These are phyloP conservation scores for Bombyx mori DNA, from an alignment of 1,140 invertebrate genomes.

Conservation along the genomic window ASM3026992v2 NC_085121.1:4073501-4074000, in stretches of 20 bases:
- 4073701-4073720: too few relatives aligned
- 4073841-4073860: conserved; percentile 75
- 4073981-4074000: too few relatives aligned
- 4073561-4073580: conserved; percentile 51
- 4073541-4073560: conserved; percentile 81
- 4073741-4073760: neutral
- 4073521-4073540: neutral
- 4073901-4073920: conserved; percentile 58
- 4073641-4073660: conserved; percentile 88
- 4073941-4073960: too few relatives aligned
- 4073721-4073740: neutral
- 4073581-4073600: conserved; percentile 61
- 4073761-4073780: neutral
- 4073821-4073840: conserved; percentile 83
- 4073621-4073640: conserved; percentile 76
- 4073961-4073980: too few relatives aligned
- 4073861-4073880: conserved; percentile 78
- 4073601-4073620: conserved; percentile 57
- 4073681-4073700: conserved; percentile 78
- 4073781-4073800: conserved; percentile 83
- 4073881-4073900: conserved; percentile 80
- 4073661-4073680: conserved; percentile 90
- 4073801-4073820: conserved; percentile 89
- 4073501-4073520: too few relatives aligned
- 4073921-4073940: conserved; percentile 2